Conservation (phyloP, 1,140 invertebrate genomes). For the Mya arenaria region DNA sequence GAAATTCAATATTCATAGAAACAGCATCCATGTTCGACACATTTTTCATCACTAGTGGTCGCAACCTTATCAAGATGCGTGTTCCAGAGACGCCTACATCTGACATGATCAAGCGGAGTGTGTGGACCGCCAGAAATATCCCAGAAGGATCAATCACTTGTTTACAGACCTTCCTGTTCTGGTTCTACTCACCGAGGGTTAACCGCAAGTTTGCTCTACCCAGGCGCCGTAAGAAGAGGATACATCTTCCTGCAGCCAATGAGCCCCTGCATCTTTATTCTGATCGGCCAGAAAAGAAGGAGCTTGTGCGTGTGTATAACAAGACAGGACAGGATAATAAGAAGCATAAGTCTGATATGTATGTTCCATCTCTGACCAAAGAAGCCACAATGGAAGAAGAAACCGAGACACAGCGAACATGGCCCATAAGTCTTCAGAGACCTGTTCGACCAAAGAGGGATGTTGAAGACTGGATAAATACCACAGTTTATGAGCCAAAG, state of each 20-base stretch:
- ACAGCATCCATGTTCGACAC: slow-evolving; percentile 53
- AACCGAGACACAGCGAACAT: slow-evolving; percentile 26
- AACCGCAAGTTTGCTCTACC: slow-evolving; percentile 16
- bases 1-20: slow-evolving; percentile 71
- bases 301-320: too few relatives aligned
- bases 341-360: not conserved
- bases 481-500: slow-evolving; percentile 33
- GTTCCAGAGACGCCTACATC: slow-evolving; percentile 62
- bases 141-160: slow-evolving; percentile 73
- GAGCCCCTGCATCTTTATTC: slow-evolving; percentile 7
- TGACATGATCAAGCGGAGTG: slow-evolving; percentile 64
- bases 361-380: slow-evolving; percentile 4
- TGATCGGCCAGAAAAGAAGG: slow-evolving; percentile 11
- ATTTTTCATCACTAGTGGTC: slow-evolving; percentile 65
- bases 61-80: slow-evolving; percentile 67
- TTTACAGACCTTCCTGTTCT: slow-evolving; percentile 72
- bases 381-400: not conserved
- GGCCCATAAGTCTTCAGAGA: slow-evolving; percentile 28
- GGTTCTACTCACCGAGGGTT: slow-evolving; percentile 65
- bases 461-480: slow-evolving; percentile 50
- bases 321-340: not conserved
- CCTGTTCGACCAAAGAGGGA: slow-evolving; percentile 18
- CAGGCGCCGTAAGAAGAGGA: slow-evolving; percentile 17
- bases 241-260: slow-evolving; percentile 57
- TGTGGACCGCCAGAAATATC: slow-evolving; percentile 68